Conservation (phyloP, 2,888 invertebrate genomes). For the Parthenolecanium corni region DNA sequence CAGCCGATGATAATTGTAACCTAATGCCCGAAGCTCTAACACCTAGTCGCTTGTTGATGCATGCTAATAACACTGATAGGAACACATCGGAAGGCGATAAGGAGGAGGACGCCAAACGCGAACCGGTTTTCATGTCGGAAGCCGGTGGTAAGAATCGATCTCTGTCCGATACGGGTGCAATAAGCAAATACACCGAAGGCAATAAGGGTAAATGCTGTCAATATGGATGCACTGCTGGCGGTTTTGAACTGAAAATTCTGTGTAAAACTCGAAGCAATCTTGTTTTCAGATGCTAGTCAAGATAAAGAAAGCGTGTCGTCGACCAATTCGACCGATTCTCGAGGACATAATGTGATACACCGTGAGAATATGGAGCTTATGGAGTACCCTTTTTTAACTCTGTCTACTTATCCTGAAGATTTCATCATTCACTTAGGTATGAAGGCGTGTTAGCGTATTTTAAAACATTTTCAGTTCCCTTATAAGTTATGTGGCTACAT, state of each 20-base stretch:
- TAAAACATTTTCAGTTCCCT: conserved; percentile 1
- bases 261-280: too few relatives aligned
- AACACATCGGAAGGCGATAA: conserved; percentile 20
- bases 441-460: conserved; percentile 28
- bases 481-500: neutral
- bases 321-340: neutral
- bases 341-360: conserved; percentile 27
- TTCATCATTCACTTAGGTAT: conserved; percentile 78
- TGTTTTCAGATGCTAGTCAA: too few relatives aligned
- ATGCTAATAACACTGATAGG: conserved; percentile 27
- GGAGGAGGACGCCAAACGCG: conserved; percentile 13
- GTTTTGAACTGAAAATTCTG: neutral
- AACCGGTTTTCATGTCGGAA: neutral
- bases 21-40: conserved; percentile 24
- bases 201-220: conserved; percentile 1
- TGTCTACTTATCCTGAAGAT: conserved; percentile 77
- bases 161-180: neutral
- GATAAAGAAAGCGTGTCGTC: neutral
- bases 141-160: neutral
- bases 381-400: conserved; percentile 91
- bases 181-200: neutral
- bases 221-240: neutral
- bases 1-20: conserved; percentile 16
- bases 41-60: conserved; percentile 26
- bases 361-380: conserved; percentile 36